A percentile compares a stretch with the other conserved stretches of the same genome.
These are phyloP conservation scores for Danio aesculapii DNA, from an alignment of 2,797 vertebrate species.

Conservation along the genomic window DNA sequence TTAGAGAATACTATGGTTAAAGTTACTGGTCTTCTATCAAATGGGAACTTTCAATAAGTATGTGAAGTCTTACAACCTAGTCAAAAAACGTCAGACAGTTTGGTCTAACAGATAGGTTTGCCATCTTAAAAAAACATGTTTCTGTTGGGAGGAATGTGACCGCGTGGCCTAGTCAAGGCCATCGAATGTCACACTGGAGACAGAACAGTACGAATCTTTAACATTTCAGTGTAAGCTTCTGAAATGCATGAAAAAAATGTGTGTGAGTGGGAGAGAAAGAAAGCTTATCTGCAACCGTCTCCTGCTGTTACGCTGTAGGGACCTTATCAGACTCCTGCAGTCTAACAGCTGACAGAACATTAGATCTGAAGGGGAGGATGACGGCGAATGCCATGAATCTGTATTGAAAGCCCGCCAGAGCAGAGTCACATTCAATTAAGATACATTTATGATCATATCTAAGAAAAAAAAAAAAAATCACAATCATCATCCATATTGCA, in stretches of 20 bases:
- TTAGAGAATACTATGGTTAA: neutral
- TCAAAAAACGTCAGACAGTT: neutral
- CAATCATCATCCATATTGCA: neutral
- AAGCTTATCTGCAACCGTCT: slow-evolving; percentile 19
- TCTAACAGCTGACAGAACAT: slow-evolving; percentile 17
- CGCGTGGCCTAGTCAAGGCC: slow-evolving; percentile 18
- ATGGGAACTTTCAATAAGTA: neutral
- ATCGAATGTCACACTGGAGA: neutral
- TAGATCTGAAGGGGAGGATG: neutral
- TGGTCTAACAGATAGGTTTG: slow-evolving; percentile 1
- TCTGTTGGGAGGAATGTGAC: slow-evolving; percentile 25
- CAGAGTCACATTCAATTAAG: neutral
- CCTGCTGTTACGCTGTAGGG: slow-evolving; percentile 19
- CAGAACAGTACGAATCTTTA: neutral
- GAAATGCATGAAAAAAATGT: neutral
- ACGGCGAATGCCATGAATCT: neutral
- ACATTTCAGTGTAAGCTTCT: slow-evolving; percentile 6
- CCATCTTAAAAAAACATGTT: slow-evolving; percentile 28
- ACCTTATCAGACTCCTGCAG: slow-evolving; percentile 18
- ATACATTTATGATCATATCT: neutral
- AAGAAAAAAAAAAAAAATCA: neutral
- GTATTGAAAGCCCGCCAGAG: neutral
- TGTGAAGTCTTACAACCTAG: neutral
- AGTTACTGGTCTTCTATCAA: neutral
- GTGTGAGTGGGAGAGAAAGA: slow-evolving; percentile 9